Conservation (phyloP, 2,113 vertebrate species). For the Boulengeromyrus knoepffleri region DNA sequence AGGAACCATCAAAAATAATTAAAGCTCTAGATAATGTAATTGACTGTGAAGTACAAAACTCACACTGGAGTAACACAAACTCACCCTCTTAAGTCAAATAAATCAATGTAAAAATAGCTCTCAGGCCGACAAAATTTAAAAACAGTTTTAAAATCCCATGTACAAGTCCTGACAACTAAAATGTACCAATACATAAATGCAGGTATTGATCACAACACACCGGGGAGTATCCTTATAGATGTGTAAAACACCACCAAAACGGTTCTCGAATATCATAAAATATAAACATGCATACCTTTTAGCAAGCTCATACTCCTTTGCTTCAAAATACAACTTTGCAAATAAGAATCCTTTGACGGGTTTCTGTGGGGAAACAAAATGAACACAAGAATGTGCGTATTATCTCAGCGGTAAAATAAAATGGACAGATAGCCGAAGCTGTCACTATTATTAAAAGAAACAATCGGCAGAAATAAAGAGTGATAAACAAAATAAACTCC, state of each 20-base stretch:
- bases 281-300: conserved; percentile 72
- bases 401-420: not conserved
- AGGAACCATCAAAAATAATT: not conserved
- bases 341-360: conserved; percentile 92
- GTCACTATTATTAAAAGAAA: not conserved
- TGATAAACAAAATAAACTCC: not conserved
- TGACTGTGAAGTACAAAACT: not conserved
- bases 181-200: not conserved
- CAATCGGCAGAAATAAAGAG: not conserved
- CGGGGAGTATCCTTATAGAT: not conserved
- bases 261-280: not conserved
- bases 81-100: not conserved
- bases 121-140: not conserved
- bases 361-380: conserved; percentile 60
- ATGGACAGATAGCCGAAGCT: not conserved
- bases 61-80: not conserved
- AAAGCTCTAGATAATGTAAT: not conserved
- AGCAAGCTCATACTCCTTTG: conserved; percentile 92
- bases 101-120: not conserved
- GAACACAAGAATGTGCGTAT: not conserved
- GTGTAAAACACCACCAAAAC: not conserved
- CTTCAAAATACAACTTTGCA: conserved; percentile 92
- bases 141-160: not conserved
- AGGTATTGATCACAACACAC: not conserved
- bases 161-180: not conserved